Conservation (phyloP, 2,797 vertebrate species). For the Scyliorhinus canicula region DNA sequence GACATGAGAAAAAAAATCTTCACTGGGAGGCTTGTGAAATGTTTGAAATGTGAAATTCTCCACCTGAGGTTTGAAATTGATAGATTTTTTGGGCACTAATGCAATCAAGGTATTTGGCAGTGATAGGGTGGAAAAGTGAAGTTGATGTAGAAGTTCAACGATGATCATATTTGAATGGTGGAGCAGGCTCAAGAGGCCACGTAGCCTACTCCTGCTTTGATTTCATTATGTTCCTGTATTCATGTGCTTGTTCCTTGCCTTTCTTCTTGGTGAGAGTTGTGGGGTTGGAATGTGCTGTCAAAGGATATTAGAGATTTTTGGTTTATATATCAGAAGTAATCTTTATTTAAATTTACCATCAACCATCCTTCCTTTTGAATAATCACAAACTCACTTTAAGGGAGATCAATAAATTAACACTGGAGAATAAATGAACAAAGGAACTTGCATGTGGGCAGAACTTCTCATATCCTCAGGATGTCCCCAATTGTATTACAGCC, state of each 20-base stretch:
- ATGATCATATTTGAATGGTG: neutral
- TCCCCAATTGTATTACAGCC: neutral
- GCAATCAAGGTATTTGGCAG: neutral
- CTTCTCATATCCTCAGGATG: neutral
- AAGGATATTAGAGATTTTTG: neutral
- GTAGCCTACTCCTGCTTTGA: neutral
- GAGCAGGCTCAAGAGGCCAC: neutral
- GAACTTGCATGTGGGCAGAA: neutral
- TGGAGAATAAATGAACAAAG: neutral
- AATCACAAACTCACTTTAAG: neutral
- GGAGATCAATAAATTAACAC: neutral
- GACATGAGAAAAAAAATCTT: neutral
- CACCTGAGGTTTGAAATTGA: neutral
- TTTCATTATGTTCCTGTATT: neutral
- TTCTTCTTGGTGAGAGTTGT: neutral
- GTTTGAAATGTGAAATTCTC: neutral
- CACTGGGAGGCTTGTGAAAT: neutral
- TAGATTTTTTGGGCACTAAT: neutral
- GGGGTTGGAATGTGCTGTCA: neutral
- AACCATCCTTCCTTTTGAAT: neutral
- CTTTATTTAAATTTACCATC: neutral
- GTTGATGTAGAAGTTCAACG: neutral
- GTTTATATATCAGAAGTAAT: neutral
- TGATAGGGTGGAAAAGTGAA: neutral
- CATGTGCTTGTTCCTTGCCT: neutral